phyloP scores from a whole-genome alignment of 1,140 invertebrate species.

The Megathymus violae region DNA sequence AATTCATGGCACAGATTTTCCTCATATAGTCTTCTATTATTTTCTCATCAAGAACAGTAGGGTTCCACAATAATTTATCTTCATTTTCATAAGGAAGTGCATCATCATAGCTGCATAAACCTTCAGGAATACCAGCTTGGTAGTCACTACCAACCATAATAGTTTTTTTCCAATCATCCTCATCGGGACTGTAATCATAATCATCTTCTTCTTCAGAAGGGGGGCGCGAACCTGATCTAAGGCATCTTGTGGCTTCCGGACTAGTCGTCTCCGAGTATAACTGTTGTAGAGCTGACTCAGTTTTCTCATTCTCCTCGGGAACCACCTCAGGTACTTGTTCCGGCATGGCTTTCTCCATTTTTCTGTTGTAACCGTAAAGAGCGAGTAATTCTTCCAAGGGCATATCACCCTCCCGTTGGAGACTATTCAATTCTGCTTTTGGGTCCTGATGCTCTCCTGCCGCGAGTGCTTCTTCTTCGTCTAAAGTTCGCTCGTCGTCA shows the following conservation, averaged over 20 bases:
- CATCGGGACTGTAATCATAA: conserved; percentile 90
- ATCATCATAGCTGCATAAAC: conserved; percentile 95
- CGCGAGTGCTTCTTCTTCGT: conserved; percentile 97
- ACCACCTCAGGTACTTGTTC: conserved; percentile 82
- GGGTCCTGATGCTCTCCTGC: conserved; percentile 91
- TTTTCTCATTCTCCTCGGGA: conserved; percentile 76
- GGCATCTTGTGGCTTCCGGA: conserved; percentile 70
- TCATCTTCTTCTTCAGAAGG: conserved; percentile 88
- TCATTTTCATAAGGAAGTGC: conserved; percentile 98
- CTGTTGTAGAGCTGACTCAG: conserved; percentile 69
- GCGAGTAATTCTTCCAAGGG: conserved; percentile 96
- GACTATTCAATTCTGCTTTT: conserved; percentile 93
- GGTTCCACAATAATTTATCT: conserved; percentile 97
- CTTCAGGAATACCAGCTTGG: conserved; percentile 96
- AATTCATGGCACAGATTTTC: conserved; percentile 85
- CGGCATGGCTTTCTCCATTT: conserved; percentile 81
- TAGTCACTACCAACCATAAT: conserved; percentile 98
- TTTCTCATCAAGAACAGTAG: conserved; percentile 88
- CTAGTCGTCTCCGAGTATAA: conserved; percentile 69
- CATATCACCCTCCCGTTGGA: conserved; percentile 96
- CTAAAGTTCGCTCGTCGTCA: conserved; percentile 97
- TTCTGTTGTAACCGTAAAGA: conserved; percentile 89
- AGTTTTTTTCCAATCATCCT: conserved; percentile 92
- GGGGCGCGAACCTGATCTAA: conserved; percentile 76
- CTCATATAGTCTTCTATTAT: conserved; percentile 93